phyloP scores from a whole-genome alignment of 2,797 vertebrate genomes.

The Sebastolobus alascanus region DNA sequence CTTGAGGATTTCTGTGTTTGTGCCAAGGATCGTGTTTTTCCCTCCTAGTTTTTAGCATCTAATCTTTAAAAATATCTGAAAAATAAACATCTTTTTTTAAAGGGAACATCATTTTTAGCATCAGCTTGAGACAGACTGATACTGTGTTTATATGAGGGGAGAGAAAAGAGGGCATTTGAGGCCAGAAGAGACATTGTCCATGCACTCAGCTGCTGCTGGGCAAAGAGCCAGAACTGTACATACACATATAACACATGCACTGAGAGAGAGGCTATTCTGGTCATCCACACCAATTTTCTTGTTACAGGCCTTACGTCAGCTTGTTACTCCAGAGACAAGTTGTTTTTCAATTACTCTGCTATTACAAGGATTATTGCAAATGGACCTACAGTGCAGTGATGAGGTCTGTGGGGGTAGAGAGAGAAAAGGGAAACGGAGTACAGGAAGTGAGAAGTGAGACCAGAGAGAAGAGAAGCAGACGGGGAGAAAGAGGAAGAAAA shows the following conservation, averaged over 20 bases:
- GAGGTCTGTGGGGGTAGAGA: constrained; percentile 6
- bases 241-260: constrained; percentile 12
- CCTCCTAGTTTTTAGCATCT: neutral
- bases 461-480: neutral
- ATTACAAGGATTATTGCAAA: constrained; percentile 54
- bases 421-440: constrained; percentile 17
- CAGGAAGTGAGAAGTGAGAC: constrained; percentile 33
- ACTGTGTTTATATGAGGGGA: neutral
- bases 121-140: neutral
- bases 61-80: constrained; percentile 6
- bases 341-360: constrained; percentile 51
- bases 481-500: constrained; percentile 12
- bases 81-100: constrained; percentile 3
- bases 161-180: constrained; percentile 12
- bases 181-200: constrained; percentile 30
- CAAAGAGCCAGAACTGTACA: constrained; percentile 34
- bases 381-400: constrained; percentile 4
- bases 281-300: constrained; percentile 46
- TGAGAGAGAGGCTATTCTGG: constrained; percentile 21
- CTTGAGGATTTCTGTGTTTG: constrained; percentile 11
- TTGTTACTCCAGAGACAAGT: constrained; percentile 38
- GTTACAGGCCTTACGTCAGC: constrained; percentile 23
- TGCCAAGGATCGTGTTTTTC: constrained; percentile 20
- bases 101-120: constrained; percentile 1
- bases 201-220: constrained; percentile 32